Evolutionary conservation across 2,113 vertebrate genomes (phyloP), one percentile per base, ranked within the genome.

Genomic region (Silurus glanis): DNA sequence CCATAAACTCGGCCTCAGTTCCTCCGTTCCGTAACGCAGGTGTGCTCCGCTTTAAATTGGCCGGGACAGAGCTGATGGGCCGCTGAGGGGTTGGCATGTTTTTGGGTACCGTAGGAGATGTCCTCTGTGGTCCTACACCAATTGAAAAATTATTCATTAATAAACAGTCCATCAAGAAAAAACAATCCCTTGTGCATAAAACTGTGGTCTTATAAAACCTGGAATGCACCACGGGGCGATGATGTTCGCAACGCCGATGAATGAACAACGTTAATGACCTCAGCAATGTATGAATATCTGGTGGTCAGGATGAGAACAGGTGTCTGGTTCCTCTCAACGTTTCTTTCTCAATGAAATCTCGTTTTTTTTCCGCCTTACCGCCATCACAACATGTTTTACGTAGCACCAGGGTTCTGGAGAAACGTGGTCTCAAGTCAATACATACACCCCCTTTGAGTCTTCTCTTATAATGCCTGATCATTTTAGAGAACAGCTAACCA

Each of bases 21-120:
- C 96, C 96, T 0, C 97, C 97, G 0, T 99, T 99, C 89, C 97
- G 94, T 61, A 80, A 80, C 28, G 23, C 10, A 61, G 56, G 58
- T 23, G 19, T 61, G 78, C 78, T 61, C 5, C 78, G 78, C 17
- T 61, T 61, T 0, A 80, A 17, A 3, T 80, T 80, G 9, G 56
- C 47, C 4, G 17, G 78, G 56, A 94, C 93, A 90, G 95, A 93
- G 16, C 94, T 97, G 90, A 95, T 95, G 90, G 97, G 94, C 59
- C 97, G 93, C 74, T 96, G 96, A 0, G 95, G 95, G 74, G 96
- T 95, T 55, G 96, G 96, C 91, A 96, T 96, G 91, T 93, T 97
- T 94, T 99, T 99, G 90, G 97, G 97, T 93, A 97, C 96, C 12
- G 97, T 98, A 74, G 98, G 97, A 21, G 98, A 98, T 71, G 96